Evolutionary conservation across 1,140 invertebrate genomes (phyloP), one percentile per base, ranked within the genome.

Genomic region (Nomia melanderi): DNA sequence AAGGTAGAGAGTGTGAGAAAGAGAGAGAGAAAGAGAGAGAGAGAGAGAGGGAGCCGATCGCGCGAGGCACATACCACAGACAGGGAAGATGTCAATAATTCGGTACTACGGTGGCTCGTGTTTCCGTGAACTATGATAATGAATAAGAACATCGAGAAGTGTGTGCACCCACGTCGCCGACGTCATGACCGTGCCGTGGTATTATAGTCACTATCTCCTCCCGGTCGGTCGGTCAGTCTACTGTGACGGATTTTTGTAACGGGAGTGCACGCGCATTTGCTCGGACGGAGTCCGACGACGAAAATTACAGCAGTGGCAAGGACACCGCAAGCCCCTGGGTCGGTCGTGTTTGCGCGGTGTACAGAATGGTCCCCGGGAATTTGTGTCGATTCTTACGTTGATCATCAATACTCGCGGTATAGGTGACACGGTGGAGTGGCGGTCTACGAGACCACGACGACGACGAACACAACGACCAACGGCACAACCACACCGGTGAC

Each of bases 71-170:
- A 65, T 75, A 70, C 47, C 39, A 72, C 56, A 60, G 41, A 74
- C 53, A 44, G 54, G 79, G 73, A 82, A 87, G 82, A 90, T 90
- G 88, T 89, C 89, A 89, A 89, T 90, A 89, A 85, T 88, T 85
- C 72, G 77, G 67, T 83, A 72, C 29, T 54, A 54, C 50, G 25
- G 77, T 59, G 53, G 41, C 47, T 62, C 56, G 60, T 23, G 63
- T 63, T 31, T n/a, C 20, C 50, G 20, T 31, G 4, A 44, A 57
- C 27, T 36, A 64, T 54, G 71, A n/a, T n/a, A 39, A 44, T 69
- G 69, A 59, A 69, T 59, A 53, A 62, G 41, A 71, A 31, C 29
- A n/a, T 20, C 14, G 25, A 62, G 23, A 50, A 50, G 47, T 20
- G n/a, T 47, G 41, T 67, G 39, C 73, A n/a, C 25, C 65, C 36